A percentile compares a stretch with the other conserved stretches of the same genome.
Conservation (phyloP, 2,888 invertebrate genomes). For the Lingula anatina region DNA sequence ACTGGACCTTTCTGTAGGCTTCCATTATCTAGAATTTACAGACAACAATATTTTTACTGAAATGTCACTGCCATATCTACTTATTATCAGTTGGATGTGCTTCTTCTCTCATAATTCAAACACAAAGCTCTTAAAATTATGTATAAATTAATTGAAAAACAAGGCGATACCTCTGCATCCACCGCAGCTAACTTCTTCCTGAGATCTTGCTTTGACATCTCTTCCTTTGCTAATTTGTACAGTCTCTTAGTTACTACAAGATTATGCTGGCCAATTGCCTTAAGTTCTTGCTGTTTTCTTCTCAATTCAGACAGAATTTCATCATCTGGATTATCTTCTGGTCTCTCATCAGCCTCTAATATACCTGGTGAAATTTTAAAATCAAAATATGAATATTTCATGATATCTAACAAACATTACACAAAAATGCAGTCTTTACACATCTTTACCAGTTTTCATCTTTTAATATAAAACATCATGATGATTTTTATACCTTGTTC, state of each 20-base stretch:
- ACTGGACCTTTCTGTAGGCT: constrained; percentile 74
- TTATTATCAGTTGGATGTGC: too few relatives aligned
- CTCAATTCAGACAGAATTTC: constrained; percentile 85
- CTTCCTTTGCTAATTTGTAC: constrained; percentile 68
- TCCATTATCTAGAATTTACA: constrained; percentile 68
- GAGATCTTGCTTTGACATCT: constrained; percentile 72
- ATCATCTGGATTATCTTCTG: constrained; percentile 58
- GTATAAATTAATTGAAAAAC: too few relatives aligned
- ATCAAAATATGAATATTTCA: too few relatives aligned
- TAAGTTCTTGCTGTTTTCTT: constrained; percentile 73
- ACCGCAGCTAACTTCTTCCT: constrained; percentile 70
- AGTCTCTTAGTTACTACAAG: constrained; percentile 65
- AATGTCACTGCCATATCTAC: too few relatives aligned
- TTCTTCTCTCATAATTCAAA: too few relatives aligned
- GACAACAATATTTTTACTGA: too few relatives aligned
- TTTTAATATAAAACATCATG: too few relatives aligned
- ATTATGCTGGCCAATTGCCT: constrained; percentile 61
- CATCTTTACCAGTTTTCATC: too few relatives aligned
- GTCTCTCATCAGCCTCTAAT: constrained; percentile 44
- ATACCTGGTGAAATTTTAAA: constrained; percentile 27
- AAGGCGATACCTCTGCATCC: constrained; percentile 58
- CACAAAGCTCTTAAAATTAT: too few relatives aligned
- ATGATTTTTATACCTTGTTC: constrained; percentile 82
- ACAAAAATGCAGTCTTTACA: too few relatives aligned
- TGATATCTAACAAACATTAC: too few relatives aligned